Evolutionary conservation across 2,797 vertebrate species (phyloP), one percentile per base, ranked within the genome.

Genomic region (Ambastaia sidthimunki): DNA sequence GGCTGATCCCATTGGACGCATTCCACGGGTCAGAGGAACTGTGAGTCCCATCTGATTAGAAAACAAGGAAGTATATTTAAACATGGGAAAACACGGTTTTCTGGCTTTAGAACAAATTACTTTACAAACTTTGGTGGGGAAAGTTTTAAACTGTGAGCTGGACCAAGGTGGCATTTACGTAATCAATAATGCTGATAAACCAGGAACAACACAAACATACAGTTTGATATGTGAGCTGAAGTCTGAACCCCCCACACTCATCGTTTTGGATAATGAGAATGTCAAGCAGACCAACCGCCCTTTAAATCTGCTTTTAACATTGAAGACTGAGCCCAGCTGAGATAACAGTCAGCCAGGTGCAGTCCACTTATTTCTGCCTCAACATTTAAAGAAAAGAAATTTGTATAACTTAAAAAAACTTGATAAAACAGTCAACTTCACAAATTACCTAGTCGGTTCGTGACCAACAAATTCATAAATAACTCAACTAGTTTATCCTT

Each of bases 11-110:
- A 85, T 96, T 98, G 91, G 98, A 95, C 10, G 97, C 96, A 94
- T 94, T 98, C 98, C 98, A 99, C 54, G 95, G 96, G 90, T 99
- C 98, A 87, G 97, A 95, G 0, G 97, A 95, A 92, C 93, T 95
- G 91, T 98, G 97, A 93, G 93, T 97, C 91, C 97, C 97, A 92
- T 98, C 98, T 98, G 69, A 82, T 83, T 47, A 55, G 12, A 63
- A 11, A 62, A 66, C 65, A 80, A 69, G 47, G 7, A 41, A 44
- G 52, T 52, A n/a, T 25, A 77, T 48, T 18, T 76, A 34, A 67
- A 60, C 66, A 63, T 54, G 59, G 9, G 31, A 19, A 75, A 71
- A 63, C n/a, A 63, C 11, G 0, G 9, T 23, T 47, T 47, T 59
- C 2, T 7, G 68, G 18, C 52, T 59, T 66, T 10, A 66, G 21